Conservation (phyloP, 2,888 invertebrate species). For the Apamea monoglypha region DNA sequence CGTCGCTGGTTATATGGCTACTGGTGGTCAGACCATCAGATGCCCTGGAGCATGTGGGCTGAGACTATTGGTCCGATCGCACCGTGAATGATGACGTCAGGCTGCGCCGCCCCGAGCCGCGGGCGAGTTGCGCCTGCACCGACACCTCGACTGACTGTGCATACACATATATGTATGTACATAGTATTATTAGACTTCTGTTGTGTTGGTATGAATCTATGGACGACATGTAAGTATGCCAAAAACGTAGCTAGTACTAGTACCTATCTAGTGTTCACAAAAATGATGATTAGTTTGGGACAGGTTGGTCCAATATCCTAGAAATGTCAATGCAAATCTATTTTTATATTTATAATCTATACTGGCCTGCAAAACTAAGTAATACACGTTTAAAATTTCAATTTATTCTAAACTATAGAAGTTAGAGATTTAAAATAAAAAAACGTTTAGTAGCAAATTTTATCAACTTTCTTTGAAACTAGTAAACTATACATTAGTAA, state of each 20-base stretch:
- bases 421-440: no score
- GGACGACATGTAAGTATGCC: neutral
- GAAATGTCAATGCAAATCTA: neutral
- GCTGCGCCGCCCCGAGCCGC: constrained; percentile 9
- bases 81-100: constrained; percentile 6
- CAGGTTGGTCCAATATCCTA: neutral
- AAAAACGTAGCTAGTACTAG: neutral
- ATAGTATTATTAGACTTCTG: neutral
- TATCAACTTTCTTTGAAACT: no score
- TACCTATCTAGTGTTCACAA: neutral
- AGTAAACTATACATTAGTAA: no score
- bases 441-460: no score
- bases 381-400: no score
- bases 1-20: neutral
- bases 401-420: no score
- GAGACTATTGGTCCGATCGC: constrained; percentile 22
- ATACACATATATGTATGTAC: neutral
- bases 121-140: constrained; percentile 4
- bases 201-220: neutral
- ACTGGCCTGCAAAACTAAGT: no score
- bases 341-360: neutral
- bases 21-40: neutral
- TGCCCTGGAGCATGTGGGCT: constrained; percentile 28
- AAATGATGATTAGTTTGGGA: neutral
- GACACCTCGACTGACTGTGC: neutral